Evolutionary conservation across 92 coral and sea anemone species (phyloP), one percentile per base, ranked within the genome.

Genomic region (Scolanthus callimorphus): DNA sequence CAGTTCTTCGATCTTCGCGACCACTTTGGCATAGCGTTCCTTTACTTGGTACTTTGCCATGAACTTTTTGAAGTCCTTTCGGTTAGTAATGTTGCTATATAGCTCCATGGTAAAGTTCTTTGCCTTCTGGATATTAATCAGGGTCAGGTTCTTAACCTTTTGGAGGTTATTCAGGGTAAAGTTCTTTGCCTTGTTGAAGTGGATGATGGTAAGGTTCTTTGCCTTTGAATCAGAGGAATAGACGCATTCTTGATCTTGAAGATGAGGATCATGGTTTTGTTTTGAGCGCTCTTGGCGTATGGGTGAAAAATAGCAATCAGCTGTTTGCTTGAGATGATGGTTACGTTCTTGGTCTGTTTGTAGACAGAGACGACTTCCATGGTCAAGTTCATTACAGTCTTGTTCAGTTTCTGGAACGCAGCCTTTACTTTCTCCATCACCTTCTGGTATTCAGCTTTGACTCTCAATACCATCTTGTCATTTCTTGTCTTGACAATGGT

Each of bases 301-400:
- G 96, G 96, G 20, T 58, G 49, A 44, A 88, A 79, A 57, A 88
- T 71, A 2, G 81, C 69, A 1, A 60, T 62, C 27, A 88, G 64
- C 29, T 88, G 86, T 45, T 55, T 83, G 20, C 86, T 83, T 55
- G 96, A 81, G 15, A 78, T 53, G 24, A 25, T 63, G 43, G 86
- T 56, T 31, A 88, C 79, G 52, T 83, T 65, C 17, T 68, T 63
- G 25, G 90, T 73, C 55, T 88, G 90, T 70, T 83, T 65, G 71
- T 68, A 88, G 3, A 88, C 53, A 0, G 84, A 78, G 28, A 78
- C 19, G 1, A 85, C 59, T 64, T 88, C 90, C 25, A 60, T 39
- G 0, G 73, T 51, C 17, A 88, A 54, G 76, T 46, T 51, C 62
- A 72, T 59, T 51, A 70, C 51, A 23, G 95, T 86, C 41, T 75